Conservation (phyloP, 1,140 invertebrate species). For the Ceratitis capitata region DNA sequence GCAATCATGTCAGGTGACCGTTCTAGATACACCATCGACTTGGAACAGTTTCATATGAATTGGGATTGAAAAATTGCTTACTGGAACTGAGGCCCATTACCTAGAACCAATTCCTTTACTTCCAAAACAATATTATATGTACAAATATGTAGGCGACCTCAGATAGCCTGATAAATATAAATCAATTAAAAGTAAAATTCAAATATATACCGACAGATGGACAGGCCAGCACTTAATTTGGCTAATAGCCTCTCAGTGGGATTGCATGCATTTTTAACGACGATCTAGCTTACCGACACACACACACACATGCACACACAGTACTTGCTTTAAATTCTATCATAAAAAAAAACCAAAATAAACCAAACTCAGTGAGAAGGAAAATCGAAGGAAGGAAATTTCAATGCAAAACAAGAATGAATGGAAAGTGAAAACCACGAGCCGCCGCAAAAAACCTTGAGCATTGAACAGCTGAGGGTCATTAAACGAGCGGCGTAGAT, state of each 20-base stretch:
- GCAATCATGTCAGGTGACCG: too few species aligned
- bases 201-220: too few species aligned
- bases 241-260: not conserved
- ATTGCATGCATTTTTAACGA: not conserved
- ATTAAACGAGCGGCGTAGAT: not conserved
- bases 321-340: not conserved
- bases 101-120: too few species aligned
- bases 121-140: too few species aligned
- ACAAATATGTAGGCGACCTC: too few species aligned
- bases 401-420: slow-evolving; percentile 8
- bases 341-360: not conserved
- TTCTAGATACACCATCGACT: too few species aligned
- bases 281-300: not conserved
- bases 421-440: not conserved
- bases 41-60: too few species aligned
- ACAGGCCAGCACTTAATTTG: not conserved
- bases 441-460: not conserved
- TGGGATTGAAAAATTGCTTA: too few species aligned
- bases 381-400: slow-evolving; percentile 1
- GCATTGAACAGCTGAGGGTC: not conserved
- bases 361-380: not conserved
- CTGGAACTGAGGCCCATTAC: too few species aligned
- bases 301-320: too few species aligned
- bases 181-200: too few species aligned
- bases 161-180: too few species aligned